Conservation (phyloP, 2,888 invertebrate genomes). For the Rhingia campestris region DNA sequence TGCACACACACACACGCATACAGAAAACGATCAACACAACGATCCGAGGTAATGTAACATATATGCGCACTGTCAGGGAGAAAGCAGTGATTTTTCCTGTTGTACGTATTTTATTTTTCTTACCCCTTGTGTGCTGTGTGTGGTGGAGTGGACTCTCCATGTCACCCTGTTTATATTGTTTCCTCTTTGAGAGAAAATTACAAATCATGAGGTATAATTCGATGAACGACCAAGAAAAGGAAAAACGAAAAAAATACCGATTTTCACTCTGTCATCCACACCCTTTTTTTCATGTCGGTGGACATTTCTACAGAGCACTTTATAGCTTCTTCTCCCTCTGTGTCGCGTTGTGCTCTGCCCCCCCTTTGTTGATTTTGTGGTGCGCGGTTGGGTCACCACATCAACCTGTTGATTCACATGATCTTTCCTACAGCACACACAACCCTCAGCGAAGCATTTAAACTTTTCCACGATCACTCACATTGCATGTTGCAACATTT, state of each 20-base stretch:
- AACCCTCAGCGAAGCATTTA: conserved; percentile 29
- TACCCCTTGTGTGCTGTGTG: conserved; percentile 44
- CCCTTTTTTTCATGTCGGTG: conserved; percentile 54
- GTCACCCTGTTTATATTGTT: conserved; percentile 54
- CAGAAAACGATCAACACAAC: conserved; percentile 35
- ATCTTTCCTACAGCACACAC: conserved; percentile 31
- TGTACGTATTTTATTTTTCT: conserved; percentile 12
- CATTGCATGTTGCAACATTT: conserved; percentile 63
- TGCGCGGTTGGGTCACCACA: conserved; percentile 32
- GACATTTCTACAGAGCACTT: conserved; percentile 28
- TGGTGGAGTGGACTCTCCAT: conserved; percentile 35
- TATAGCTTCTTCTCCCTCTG: conserved; percentile 2
- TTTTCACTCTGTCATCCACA: conserved; percentile 51
- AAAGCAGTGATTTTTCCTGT: conserved; percentile 72
- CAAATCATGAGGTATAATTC: conserved; percentile 58
- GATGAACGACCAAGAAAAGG: conserved; percentile 42
- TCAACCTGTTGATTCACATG: conserved; percentile 71
- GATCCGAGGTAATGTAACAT: not conserved
- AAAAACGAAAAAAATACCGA: conserved; percentile 9
- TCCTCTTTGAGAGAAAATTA: conserved; percentile 20
- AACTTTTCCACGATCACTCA: conserved; percentile 48
- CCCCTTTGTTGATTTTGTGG: not conserved
- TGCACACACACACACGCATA: conserved; percentile 22
- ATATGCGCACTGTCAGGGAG: conserved; percentile 40
- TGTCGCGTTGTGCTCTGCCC: not conserved